A percentile compares a stretch with the other conserved stretches of the same genome.
Conservation (phyloP, 1,140 invertebrate species). For the Drosophila tani region DNA sequence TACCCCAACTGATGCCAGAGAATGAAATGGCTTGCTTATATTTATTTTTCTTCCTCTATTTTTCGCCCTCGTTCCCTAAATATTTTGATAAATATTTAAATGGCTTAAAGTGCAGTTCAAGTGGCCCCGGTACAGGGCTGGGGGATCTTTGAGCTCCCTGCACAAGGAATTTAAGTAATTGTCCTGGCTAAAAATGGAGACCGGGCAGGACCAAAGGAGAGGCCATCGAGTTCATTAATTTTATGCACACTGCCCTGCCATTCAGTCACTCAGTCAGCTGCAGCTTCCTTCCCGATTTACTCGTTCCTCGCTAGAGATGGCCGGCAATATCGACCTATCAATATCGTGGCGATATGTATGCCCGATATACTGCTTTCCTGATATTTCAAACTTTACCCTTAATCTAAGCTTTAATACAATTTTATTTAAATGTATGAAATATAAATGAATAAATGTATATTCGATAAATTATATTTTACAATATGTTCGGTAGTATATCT, state of each 20-base stretch:
- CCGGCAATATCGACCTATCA: not conserved
- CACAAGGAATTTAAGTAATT: slow-evolving; percentile 39
- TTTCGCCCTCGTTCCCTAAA: slow-evolving; percentile 31
- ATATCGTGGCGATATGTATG: not conserved
- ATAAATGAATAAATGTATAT: too few species aligned
- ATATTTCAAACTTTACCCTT: too few species aligned
- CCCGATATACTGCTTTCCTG: too few species aligned
- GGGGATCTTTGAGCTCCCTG: slow-evolving; percentile 3
- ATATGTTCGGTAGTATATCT: too few species aligned
- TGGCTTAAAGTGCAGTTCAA: slow-evolving; percentile 53
- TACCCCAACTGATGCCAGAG: slow-evolving; percentile 48
- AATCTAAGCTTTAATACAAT: too few species aligned
- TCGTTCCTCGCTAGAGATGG: not conserved
- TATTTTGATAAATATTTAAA: slow-evolving; percentile 72
- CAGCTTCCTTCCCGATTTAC: slow-evolving; percentile 39
- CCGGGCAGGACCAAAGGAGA: not conserved
- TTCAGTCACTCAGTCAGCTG: slow-evolving; percentile 33
- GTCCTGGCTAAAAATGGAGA: slow-evolving; percentile 24
- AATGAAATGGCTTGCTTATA: slow-evolving; percentile 54
- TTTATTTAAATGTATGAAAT: too few species aligned
- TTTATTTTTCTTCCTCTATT: slow-evolving; percentile 15
- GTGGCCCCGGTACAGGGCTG: not conserved
- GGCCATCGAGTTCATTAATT: slow-evolving; percentile 64
- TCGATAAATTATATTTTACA: too few species aligned
- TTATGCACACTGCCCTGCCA: slow-evolving; percentile 55